These are phyloP conservation scores for Aulostomus chinensis DNA, from an alignment of 2,797 vertebrate species.

Conservation along the genomic window DNA sequence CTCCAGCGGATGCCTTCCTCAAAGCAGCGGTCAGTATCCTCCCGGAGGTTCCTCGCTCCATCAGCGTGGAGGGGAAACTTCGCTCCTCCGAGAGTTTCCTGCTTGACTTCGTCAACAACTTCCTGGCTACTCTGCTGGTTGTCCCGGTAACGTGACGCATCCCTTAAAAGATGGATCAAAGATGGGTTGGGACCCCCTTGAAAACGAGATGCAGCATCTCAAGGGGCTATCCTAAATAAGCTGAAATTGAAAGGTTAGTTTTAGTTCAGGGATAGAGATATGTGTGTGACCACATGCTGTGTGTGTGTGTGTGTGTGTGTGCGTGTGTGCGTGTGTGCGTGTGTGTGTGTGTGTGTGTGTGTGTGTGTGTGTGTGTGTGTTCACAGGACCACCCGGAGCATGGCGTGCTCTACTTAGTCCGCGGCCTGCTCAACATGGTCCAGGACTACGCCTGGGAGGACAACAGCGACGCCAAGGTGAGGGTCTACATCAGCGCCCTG, in stretches of 20 bases:
- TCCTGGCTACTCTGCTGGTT: conserved; percentile 90
- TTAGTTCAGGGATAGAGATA: too few species aligned
- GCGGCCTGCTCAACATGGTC: conserved; percentile 94
- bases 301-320: too few species aligned
- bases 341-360: too few species aligned
- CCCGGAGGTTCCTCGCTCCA: conserved; percentile 91
- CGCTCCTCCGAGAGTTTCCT: conserved; percentile 90
- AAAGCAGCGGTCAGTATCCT: conserved; percentile 92
- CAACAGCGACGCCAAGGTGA: conserved; percentile 89
- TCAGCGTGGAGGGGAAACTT: conserved; percentile 92
- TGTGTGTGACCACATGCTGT: too few species aligned
- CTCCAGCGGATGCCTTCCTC: conserved; percentile 94
- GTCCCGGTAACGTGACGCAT: conserved; percentile 84
- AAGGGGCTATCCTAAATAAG: too few species aligned
- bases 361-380: conserved; percentile 21
- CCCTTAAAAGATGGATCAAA: too few species aligned
- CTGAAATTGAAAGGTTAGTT: too few species aligned
- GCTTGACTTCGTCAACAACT: conserved; percentile 93
- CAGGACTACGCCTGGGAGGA: conserved; percentile 99
- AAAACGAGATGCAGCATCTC: too few species aligned
- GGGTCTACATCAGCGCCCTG: conserved; percentile 89
- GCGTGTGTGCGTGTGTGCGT: too few species aligned
- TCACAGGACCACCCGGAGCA: conserved; percentile 95
- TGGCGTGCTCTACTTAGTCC: conserved; percentile 92
- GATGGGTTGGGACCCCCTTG: too few species aligned